Base-by-base conservation (phyloP, 2,888 invertebrate species). In the Magallana nippona region DNA sequence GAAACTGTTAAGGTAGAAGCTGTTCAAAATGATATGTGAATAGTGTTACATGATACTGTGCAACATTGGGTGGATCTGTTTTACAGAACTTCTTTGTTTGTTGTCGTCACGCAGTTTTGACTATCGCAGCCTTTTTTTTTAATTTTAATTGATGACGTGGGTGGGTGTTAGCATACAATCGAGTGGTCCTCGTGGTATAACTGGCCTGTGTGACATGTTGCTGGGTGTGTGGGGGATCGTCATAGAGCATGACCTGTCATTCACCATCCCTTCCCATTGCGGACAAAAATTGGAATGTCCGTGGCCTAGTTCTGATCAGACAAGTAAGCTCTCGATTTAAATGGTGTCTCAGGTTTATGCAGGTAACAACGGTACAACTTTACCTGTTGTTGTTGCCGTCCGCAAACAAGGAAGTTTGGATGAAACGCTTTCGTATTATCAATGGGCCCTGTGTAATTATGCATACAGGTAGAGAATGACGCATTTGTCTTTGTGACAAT, bases 11-110 rank as follows among this genome's bases (percentile, higher is more conserved):
- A 71, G 71, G 5, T 71, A 32, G 22, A 71, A 22, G 15, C 71
- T 71, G 71, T 71, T 71, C 71, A 71, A 71, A 71, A 71, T 71
- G 71, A 71, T 71, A 27, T 71, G 60, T n/a, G 22, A 71, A 71
- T 32, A 27, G 27, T 27, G 22, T 19, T 22, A 62, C 22, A 62
- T 62, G 13, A n/a, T 11, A 71, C 5, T 71, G 27, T 63, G 15
- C 27, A 27, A 11, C 71, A 71, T 71, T 71, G 71, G 32, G 71
- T 71, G 71, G 71, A 71, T 71, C 71, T 27, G 71, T 71, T 71
- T 2, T 71, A 11, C 32, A 71, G 71, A 63, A 71, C 27, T 11
- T 19, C 32, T 27, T 27, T 5, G 22, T 32, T 27, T 27, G 71
- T 27, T 71, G 22, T 15, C 71, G 22, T 71, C 13, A 27, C 32